These are phyloP conservation scores for Lypha dubia DNA, from an alignment of 2,888 invertebrate species.

Conservation along the genomic window DNA sequence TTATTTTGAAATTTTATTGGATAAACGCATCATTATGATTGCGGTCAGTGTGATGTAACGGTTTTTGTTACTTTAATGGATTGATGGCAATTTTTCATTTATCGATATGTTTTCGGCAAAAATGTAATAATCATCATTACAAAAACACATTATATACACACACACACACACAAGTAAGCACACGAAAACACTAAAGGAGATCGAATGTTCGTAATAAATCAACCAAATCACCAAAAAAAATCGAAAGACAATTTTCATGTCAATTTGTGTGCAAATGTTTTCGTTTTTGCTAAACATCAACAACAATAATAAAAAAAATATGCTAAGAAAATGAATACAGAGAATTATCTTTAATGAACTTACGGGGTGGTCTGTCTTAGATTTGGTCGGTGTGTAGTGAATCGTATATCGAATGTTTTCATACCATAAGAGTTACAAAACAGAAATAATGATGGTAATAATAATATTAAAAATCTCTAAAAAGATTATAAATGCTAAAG, in stretches of 20 bases:
- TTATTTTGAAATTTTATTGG: conserved; percentile 35
- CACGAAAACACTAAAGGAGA: background rate
- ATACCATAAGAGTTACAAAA: too few relatives aligned
- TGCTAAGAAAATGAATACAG: background rate
- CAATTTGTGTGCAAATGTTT: conserved; percentile 5
- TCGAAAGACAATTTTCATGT: conserved; percentile 11
- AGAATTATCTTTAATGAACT: too few relatives aligned
- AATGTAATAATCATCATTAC: background rate
- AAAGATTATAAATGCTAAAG: too few relatives aligned
- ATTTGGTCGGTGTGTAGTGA: too few relatives aligned
- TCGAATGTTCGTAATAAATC: conserved; percentile 46
- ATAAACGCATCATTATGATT: conserved; percentile 34
- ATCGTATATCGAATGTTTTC: too few relatives aligned
- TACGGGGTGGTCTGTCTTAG: background rate
- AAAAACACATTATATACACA: background rate
- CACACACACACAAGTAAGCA: background rate
- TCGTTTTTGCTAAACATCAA: background rate
- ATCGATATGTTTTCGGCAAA: background rate
- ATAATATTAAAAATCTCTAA: too few relatives aligned
- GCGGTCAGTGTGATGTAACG: conserved; percentile 27
- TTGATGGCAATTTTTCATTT: conserved; percentile 26
- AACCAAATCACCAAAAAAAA: conserved; percentile 20
- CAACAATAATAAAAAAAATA: background rate
- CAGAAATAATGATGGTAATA: too few relatives aligned
- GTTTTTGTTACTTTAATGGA: background rate